These are phyloP conservation scores for Chrysotoxum bicinctum DNA, from an alignment of 2,888 invertebrate genomes.

Conservation along the genomic window DNA sequence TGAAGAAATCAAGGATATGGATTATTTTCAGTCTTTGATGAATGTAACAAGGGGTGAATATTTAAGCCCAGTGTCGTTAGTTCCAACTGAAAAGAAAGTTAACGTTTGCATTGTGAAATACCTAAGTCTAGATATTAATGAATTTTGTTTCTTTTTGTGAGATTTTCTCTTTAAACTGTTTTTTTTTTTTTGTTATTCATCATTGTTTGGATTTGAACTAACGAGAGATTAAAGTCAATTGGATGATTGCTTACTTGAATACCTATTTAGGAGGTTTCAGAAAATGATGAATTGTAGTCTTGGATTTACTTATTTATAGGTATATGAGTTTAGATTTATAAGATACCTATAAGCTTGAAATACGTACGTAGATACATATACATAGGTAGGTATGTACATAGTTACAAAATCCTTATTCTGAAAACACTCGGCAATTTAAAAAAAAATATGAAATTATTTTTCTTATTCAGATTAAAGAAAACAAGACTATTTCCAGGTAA, in stretches of 20 bases:
- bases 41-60: conserved; percentile 63
- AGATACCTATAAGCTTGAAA: too few species aligned
- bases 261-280: not conserved
- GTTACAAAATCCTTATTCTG: not conserved
- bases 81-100: conserved; percentile 5
- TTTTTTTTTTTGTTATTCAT: conserved; percentile 7
- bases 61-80: conserved; percentile 50
- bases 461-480: too few species aligned
- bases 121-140: conserved; percentile 70
- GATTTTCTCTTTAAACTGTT: not conserved
- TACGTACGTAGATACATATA: too few species aligned
- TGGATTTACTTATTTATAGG: not conserved
- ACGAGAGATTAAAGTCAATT: conserved; percentile 46
- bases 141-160: conserved; percentile 29
- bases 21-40: conserved; percentile 50
- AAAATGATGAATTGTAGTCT: not conserved
- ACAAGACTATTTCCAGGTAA: too few species aligned
- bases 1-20: conserved; percentile 67
- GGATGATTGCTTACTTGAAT: not conserved
- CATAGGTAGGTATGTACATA: too few species aligned
- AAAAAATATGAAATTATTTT: too few species aligned
- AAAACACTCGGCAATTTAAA: too few species aligned
- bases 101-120: conserved; percentile 48
- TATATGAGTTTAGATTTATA: not conserved
- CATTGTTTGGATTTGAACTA: conserved; percentile 33